These are phyloP conservation scores for Trichomycterus rosablanca DNA, from an alignment of 2,113 vertebrate genomes.

Conservation along the genomic window DNA sequence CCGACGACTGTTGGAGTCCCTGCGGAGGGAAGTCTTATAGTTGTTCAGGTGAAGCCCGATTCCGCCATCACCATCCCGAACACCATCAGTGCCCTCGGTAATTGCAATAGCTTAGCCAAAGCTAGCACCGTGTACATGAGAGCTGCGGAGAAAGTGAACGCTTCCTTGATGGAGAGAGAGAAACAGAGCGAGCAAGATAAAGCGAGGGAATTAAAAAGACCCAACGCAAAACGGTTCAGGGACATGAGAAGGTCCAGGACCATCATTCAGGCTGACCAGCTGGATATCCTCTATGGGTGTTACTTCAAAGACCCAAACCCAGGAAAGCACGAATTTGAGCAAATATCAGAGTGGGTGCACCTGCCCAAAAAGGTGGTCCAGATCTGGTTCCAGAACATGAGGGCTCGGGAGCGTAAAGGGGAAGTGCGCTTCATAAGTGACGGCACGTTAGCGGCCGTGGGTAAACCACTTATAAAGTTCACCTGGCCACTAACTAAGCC, in stretches of 20 bases:
- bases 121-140: slow-evolving; percentile 59
- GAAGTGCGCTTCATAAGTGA: slow-evolving; percentile 79
- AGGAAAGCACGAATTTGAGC: slow-evolving; percentile 84
- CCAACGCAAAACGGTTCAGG: slow-evolving; percentile 63
- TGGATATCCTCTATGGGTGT: slow-evolving; percentile 86
- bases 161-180: slow-evolving; percentile 55
- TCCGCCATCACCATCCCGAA: slow-evolving; percentile 46
- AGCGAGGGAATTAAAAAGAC: slow-evolving; percentile 55
- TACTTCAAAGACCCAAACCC: slow-evolving; percentile 90
- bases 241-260: slow-evolving; percentile 80
- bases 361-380: slow-evolving; percentile 90
- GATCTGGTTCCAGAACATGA: slow-evolving; percentile 94
- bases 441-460: slow-evolving; percentile 69
- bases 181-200: slow-evolving; percentile 54
- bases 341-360: slow-evolving; percentile 84
- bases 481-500: slow-evolving; percentile 68
- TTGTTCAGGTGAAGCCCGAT: slow-evolving; percentile 71
- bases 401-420: slow-evolving; percentile 84
- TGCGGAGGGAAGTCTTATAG: slow-evolving; percentile 58
- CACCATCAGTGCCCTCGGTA: slow-evolving; percentile 52
- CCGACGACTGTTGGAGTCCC: slow-evolving; percentile 59
- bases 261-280: slow-evolving; percentile 84
- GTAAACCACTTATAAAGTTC: slow-evolving; percentile 74
- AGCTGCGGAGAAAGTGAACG: slow-evolving; percentile 58
- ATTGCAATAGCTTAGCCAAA: slow-evolving; percentile 59